A percentile compares a stretch with the other conserved stretches of the same genome.
Evolutionary conservation across 2,888 invertebrate species (phyloP).

Genomic region (Heliconius ismenius): DNA sequence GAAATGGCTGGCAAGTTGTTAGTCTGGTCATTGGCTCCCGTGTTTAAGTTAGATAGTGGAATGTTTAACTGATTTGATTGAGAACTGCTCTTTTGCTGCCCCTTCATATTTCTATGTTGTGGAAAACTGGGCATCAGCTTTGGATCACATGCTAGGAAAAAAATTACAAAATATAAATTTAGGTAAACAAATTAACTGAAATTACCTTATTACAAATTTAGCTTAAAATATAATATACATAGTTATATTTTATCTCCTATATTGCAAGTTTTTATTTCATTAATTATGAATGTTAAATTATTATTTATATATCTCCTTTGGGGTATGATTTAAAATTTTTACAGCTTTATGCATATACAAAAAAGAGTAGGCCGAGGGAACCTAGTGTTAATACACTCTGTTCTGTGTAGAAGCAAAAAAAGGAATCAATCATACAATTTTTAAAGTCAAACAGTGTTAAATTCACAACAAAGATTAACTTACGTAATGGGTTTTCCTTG

Average conservation of each 20-base stretch:
- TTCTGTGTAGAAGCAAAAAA: not conserved
- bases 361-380: not conserved
- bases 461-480: conserved; percentile 68
- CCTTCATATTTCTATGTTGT: conserved; percentile 94
- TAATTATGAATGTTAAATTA: too few relatives aligned
- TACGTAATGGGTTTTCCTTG: conserved; percentile 96
- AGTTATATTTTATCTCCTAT: too few relatives aligned
- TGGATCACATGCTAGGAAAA: conserved; percentile 93
- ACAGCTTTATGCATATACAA: not conserved
- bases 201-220: not conserved
- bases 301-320: too few relatives aligned
- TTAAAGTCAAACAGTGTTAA: not conserved
- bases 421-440: not conserved
- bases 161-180: conserved; percentile 27
- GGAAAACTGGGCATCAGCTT: conserved; percentile 99
- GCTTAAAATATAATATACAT: too few relatives aligned
- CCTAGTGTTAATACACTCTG: not conserved
- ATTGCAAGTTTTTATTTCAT: too few relatives aligned
- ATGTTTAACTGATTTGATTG: conserved; percentile 69
- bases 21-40: conserved; percentile 86
- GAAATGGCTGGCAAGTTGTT: conserved; percentile 90
- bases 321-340: not conserved
- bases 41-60: conserved; percentile 76
- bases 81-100: conserved; percentile 62
- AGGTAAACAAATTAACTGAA: not conserved